Evolutionary conservation across 2,888 invertebrate genomes (phyloP), one percentile per base, ranked within the genome.

Genomic region (Saturnia japonica): DNA sequence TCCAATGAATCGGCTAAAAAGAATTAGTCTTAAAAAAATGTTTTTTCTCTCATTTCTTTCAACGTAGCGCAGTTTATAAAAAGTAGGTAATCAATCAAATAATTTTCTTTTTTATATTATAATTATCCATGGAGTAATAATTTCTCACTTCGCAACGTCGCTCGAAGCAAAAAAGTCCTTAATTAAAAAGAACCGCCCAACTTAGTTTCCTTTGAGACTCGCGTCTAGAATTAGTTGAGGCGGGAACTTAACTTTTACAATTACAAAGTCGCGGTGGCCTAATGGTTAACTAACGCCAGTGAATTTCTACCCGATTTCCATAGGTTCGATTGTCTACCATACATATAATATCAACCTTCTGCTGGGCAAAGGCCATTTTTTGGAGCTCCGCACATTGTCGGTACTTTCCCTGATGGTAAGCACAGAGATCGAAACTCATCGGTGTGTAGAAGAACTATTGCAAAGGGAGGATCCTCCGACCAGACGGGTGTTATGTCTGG

Each of bases 151-250:
- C 25, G 28, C 25, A 60, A 60, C 28, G 57, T 60, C 57, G 57
- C 57, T 28, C 57, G 57, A 28, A 60, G 57, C 57, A 14, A 60
- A 60, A 60, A 60, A 60, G 57, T 60, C 28, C 57, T 60, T 60
- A 60, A 60, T 60, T 60, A 60, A 60, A 60, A 60, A 60, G 57
- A 60, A 60, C 57, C 57, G 57, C 57, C 57, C 25, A 60, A 60
- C 57, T 28, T 25, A 60, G 57, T 60, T 60, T 28, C 57, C 57
- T 25, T 25, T 60, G 57, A 28, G 57, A 60, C 25, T 60, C 57
- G 57, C 25, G 57, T 14, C 16, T 60, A 4, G 57, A 25, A 60
- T 60, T 60, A 60, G 25, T 60, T 60, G 25, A 3, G 28, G 57
- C 3, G 57, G 28, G 25, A 60, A 14, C 28, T 60, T 60, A 28